These are phyloP conservation scores for Heliconius ismenius DNA, from an alignment of 2,888 invertebrate genomes.

Conservation along the genomic window DNA sequence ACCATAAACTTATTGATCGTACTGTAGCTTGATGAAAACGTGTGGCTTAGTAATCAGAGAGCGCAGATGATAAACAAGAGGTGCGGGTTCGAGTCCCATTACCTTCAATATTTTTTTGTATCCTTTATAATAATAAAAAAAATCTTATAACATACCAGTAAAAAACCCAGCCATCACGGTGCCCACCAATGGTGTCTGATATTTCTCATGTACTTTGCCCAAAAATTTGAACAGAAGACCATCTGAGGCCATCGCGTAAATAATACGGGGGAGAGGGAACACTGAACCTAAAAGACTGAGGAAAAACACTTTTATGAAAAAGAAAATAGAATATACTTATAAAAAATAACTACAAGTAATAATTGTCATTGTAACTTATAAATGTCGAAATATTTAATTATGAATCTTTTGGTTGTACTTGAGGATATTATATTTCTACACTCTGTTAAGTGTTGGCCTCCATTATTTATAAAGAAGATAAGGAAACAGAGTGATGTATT, in stretches of 20 bases:
- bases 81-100: neutral
- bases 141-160: conserved; percentile 78
- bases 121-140: neutral
- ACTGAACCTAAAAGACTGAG: conserved; percentile 90
- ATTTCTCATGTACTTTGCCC: conserved; percentile 86
- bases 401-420: too few relatives aligned
- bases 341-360: too few relatives aligned
- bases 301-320: too few relatives aligned
- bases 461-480: too few relatives aligned
- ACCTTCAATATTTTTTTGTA: too few relatives aligned
- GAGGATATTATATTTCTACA: too few relatives aligned
- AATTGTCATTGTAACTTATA: too few relatives aligned
- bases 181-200: conserved; percentile 90
- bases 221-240: conserved; percentile 90
- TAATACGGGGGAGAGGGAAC: conserved; percentile 92
- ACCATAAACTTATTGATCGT: too few relatives aligned
- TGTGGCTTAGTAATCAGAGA: neutral
- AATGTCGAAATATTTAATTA: too few relatives aligned
- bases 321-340: too few relatives aligned
- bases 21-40: neutral
- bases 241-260: conserved; percentile 94
- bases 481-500: too few relatives aligned
- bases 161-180: conserved; percentile 88
- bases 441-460: too few relatives aligned
- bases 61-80: neutral